Evolutionary conservation across 1,140 invertebrate genomes (phyloP), one percentile per base, ranked within the genome.

Genomic region (Cyclina sinensis): DNA sequence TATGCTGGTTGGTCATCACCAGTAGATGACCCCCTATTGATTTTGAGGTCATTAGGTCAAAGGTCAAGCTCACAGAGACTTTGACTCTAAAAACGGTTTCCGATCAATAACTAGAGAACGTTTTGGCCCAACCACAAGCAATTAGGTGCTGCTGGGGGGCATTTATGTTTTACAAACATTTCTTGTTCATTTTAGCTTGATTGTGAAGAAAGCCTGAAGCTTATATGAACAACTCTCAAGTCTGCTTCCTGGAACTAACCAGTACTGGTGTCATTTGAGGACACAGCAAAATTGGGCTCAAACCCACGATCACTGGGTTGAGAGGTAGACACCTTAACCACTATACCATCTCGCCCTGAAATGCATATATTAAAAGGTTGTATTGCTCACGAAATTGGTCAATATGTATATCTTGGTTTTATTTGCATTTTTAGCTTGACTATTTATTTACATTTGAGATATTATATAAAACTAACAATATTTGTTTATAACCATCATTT

Each of bases 321-420:
- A 57, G 51, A 57, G 51, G 51, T 57, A 21, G n/a, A 57, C 51
- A 57, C 51, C 35, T 37, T 37, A 73, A 35, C 68, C 68, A 46
- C 68, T 73, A 73, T 39, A 37, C 68, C 68, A 73, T 37, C 68
- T 73, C 68, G n/a, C 39, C 68, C 35, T 73, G 68, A 73, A 73
- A 73, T 73, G 68, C 68, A 73, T 73, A 68, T 37, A 73, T 73
- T 73, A 73, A 73, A 73, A 37, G 68, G 68, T 73, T 73, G 68
- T 46, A 73, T 73, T 73, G 68, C 68, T 73, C 68, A 73, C 30
- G 39, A 73, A 73, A 73, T 73, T 73, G 68, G 68, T 73, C 32
- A 73, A 46, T 7, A 73, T 73, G 68, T 39, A 37, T 73, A 73
- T 37, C 30, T 73, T 73, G 68, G n/a, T 62, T 62, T 62, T 27